Evolutionary conservation across 2,797 vertebrate genomes (phyloP).

Genomic region (Sarcoramphus papa): DNA sequence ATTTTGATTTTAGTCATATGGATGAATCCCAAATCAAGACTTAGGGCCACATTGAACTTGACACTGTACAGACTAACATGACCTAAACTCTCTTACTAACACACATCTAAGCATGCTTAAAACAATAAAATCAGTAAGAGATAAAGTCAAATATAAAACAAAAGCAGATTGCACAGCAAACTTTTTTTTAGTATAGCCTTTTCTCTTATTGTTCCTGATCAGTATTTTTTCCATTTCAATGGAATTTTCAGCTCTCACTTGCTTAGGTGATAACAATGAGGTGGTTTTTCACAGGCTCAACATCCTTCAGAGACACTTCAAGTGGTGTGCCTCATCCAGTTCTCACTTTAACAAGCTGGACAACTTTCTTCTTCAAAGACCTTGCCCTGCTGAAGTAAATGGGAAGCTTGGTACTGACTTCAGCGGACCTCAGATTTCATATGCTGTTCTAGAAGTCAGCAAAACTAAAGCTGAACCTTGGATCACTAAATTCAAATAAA

Average conservation of each 20-base stretch:
- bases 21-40: not conserved
- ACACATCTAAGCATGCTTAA: not conserved
- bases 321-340: not conserved
- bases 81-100: not conserved
- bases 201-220: not conserved
- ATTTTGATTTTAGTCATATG: not conserved
- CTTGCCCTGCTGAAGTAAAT: not conserved
- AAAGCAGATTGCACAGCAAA: not conserved
- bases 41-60: not conserved
- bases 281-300: not conserved
- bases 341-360: not conserved
- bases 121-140: not conserved
- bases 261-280: not conserved
- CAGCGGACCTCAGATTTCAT: not conserved
- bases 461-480: not conserved
- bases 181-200: not conserved
- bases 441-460: not conserved
- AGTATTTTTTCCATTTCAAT: not conserved
- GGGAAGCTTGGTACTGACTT: not conserved
- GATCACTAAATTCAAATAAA: not conserved
- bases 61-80: not conserved
- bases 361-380: not conserved
- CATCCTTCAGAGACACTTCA: not conserved
- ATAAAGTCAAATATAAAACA: not conserved
- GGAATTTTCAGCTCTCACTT: not conserved